Base-by-base conservation (phyloP, 2,797 vertebrate genomes). In the Odontamblyopus lacepedii region DNA sequence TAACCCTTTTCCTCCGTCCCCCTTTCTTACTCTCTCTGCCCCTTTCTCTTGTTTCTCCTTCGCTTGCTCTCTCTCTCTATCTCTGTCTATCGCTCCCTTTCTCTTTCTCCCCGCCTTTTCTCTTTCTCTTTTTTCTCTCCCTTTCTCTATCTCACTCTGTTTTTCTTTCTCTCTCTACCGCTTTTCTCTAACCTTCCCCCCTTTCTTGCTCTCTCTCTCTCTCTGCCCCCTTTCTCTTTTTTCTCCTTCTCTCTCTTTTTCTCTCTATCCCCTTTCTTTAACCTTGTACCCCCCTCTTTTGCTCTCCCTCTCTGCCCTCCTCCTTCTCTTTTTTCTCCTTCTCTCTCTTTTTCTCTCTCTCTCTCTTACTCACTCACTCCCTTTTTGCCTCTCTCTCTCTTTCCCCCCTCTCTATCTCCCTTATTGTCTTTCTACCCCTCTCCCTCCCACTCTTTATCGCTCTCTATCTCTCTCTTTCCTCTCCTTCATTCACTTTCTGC, bases 391-490 rank as follows among this genome's bases (percentile, higher is more conserved):
- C n/a, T 67, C 23, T 81, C 62, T 73, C 41, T 77, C 50, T 66
- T 50, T 65, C 57, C 7, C 35, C 35, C 2, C 35, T 9, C 41
- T 44, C 15, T 30, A 2, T 70, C 59, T 65, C 19, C 69, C 23
- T 81, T 51, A 73, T 41, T 77, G 44, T 77, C 44, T 70, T 27
- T 50, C 66, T 27, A 38, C 70, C 59, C 57, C 26, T 72, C 23
- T 81, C 53, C 73, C 41, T 78, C 50, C 65, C 55, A 63, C 57
- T 75, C 70, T n/a, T n/a, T n/a, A n/a, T n/a, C n/a, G n/a, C n/a
- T 13, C 9, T 15, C 12, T 65, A n/a, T 67, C 23, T 81, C 62
- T 73, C 41, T 77, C 50, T 66, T 50, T 65, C 57, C 38, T 69
- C 55, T 65, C 53, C 68, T 66, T 55, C 51, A 51, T 18, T 72